phyloP scores from a whole-genome alignment of 1,140 invertebrate genomes.

The Nilaparvata lugens region DNA sequence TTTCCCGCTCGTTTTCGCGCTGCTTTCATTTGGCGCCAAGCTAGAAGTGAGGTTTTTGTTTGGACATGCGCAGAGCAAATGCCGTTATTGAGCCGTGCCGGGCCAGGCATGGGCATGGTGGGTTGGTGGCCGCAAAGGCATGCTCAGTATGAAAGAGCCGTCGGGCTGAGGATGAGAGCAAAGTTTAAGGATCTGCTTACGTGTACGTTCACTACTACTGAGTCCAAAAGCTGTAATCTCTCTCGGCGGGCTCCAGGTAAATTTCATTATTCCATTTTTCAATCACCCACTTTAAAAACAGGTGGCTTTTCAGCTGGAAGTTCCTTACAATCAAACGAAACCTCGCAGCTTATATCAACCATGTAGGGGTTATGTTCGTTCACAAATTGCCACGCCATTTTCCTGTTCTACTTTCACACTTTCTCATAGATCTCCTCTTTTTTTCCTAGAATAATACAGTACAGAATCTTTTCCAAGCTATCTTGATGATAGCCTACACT shows the following conservation, averaged over 20 bases:
- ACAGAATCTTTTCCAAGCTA: too few species aligned
- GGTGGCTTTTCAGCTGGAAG: not conserved
- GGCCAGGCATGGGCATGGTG: too few species aligned
- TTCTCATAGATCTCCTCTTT: not conserved
- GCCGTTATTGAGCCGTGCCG: too few species aligned
- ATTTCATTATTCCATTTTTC: not conserved
- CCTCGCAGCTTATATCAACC: not conserved
- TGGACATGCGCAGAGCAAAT: too few species aligned
- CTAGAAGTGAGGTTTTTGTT: too few species aligned
- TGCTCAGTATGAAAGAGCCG: conserved; percentile 6
- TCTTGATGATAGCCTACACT: too few species aligned
- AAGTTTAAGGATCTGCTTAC: conserved; percentile 15
- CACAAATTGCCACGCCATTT: not conserved
- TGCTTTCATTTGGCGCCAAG: too few species aligned
- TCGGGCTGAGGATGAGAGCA: conserved; percentile 19
- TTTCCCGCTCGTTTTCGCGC: too few species aligned
- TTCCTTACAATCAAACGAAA: not conserved
- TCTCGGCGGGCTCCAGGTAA: conserved; percentile 12
- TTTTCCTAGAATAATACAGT: too few species aligned
- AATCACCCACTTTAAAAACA: not conserved
- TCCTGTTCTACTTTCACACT: not conserved
- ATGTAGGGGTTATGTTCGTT: not conserved
- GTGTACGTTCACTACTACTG: conserved; percentile 11
- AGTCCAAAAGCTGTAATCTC: conserved; percentile 1
- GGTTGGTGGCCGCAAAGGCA: too few species aligned